Percentiles rank a stretch among this genome's conserved stretches.
Conservation (phyloP, 2,113 vertebrate genomes). For the Herpetotheres cachinnans region DNA sequence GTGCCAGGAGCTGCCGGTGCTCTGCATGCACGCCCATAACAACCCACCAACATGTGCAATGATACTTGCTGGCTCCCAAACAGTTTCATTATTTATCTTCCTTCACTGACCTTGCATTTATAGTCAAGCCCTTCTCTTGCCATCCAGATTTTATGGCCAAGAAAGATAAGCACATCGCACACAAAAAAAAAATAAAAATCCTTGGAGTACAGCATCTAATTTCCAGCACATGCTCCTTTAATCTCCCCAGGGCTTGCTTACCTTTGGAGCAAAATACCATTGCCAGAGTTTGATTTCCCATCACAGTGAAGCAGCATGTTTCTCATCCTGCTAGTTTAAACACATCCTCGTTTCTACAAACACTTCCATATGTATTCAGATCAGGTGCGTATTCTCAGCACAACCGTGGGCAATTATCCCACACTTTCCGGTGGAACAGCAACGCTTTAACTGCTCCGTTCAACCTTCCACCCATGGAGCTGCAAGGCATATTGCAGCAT, state of each 20-base stretch:
- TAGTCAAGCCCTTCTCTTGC: not conserved
- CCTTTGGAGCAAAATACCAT: not conserved
- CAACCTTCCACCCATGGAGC: not conserved
- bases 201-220: not conserved
- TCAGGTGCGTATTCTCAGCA: not conserved
- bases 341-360: not conserved
- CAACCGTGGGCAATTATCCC: not conserved
- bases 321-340: not conserved
- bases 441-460: not conserved
- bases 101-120: not conserved
- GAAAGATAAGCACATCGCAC: not conserved
- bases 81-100: not conserved
- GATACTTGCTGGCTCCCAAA: not conserved
- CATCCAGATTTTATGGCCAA: not conserved
- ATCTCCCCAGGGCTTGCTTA: not conserved
- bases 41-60: rapidly evolving
- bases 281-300: not conserved
- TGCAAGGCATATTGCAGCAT: not conserved
- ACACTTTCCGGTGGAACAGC: not conserved
- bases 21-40: too few species aligned
- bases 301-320: not conserved
- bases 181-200: not conserved
- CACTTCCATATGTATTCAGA: not conserved
- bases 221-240: not conserved
- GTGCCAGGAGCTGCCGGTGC: not conserved